phyloP scores from a whole-genome alignment of 1,140 invertebrate genomes.

The Drosophila mojavensis region DNA sequence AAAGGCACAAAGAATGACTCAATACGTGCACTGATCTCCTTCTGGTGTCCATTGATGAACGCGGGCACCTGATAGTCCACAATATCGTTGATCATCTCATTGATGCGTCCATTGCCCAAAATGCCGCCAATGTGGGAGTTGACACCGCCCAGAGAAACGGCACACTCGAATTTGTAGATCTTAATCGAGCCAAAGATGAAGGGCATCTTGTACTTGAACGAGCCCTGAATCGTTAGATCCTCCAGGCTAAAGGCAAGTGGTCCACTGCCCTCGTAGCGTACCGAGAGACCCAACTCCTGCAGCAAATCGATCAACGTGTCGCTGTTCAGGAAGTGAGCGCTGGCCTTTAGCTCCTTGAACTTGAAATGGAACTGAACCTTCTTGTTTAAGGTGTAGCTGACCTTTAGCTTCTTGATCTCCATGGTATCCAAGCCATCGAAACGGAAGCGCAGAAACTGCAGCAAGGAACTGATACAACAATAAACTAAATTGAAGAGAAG shows the following conservation, averaged over 20 bases:
- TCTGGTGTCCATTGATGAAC: conserved; percentile 69
- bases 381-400: conserved; percentile 80
- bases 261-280: conserved; percentile 72
- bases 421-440: conserved; percentile 75
- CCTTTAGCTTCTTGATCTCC: conserved; percentile 72
- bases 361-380: conserved; percentile 73
- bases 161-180: conserved; percentile 73
- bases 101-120: conserved; percentile 72
- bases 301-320: conserved; percentile 70
- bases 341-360: conserved; percentile 61
- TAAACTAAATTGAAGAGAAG: neutral
- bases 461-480: conserved; percentile 33
- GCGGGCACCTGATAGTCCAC: conserved; percentile 69
- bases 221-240: conserved; percentile 70
- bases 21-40: conserved; percentile 64
- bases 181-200: conserved; percentile 78
- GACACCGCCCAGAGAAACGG: conserved; percentile 61
- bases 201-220: conserved; percentile 83
- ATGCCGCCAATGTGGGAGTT: conserved; percentile 74
- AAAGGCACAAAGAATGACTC: conserved; percentile 60
- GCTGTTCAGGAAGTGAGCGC: conserved; percentile 59
- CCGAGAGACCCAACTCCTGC: conserved; percentile 58
- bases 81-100: conserved; percentile 70
- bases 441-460: conserved; percentile 78
- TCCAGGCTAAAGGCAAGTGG: conserved; percentile 65